Conservation (phyloP, 2,797 vertebrate species). For the Macropus fuliginosus region DNA sequence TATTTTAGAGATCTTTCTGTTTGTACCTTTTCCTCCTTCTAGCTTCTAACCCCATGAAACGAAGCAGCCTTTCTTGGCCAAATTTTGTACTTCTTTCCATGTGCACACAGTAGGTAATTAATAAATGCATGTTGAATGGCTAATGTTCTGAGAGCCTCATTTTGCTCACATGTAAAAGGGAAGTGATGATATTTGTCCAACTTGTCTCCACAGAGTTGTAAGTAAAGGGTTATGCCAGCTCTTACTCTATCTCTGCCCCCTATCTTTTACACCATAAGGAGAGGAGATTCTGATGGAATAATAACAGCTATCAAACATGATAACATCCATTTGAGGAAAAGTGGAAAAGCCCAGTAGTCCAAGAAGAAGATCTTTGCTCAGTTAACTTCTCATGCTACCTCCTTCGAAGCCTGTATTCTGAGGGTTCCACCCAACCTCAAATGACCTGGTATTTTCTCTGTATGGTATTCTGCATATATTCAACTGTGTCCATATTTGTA, state of each 20-base stretch:
- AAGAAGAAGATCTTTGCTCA: background rate
- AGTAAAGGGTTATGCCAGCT: background rate
- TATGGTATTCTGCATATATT: background rate
- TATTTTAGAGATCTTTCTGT: background rate
- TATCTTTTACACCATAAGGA: background rate
- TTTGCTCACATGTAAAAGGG: background rate
- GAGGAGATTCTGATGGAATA: background rate
- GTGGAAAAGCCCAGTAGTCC: background rate
- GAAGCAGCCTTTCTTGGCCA: background rate
- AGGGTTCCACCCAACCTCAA: background rate
- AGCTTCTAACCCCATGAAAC: background rate
- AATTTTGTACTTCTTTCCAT: background rate
- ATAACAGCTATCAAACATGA: background rate
- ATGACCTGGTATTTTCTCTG: background rate
- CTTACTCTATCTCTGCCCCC: background rate
- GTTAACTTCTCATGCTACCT: background rate
- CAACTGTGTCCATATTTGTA: background rate
- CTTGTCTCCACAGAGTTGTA: background rate
- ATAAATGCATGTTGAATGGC: background rate
- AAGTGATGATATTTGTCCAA: background rate
- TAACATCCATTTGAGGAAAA: background rate
- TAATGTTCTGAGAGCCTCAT: background rate
- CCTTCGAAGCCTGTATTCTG: background rate
- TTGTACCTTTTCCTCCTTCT: background rate
- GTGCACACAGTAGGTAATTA: background rate